phyloP scores from a whole-genome alignment of 1,140 invertebrate species.

The Eriocheir sinensis region DNA sequence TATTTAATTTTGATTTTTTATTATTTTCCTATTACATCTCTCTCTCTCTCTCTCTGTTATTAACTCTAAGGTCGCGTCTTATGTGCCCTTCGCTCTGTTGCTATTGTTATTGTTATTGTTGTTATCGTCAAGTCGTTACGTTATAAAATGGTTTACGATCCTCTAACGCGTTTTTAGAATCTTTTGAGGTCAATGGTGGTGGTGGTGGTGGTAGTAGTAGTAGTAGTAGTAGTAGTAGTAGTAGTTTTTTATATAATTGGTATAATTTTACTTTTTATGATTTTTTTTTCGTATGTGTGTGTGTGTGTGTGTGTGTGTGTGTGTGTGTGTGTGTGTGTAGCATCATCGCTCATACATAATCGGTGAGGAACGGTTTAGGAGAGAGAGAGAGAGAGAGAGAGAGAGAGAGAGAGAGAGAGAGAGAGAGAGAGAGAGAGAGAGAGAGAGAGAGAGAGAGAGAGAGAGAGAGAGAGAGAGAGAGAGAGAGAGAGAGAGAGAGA shows the following conservation, averaged over 20 bases:
- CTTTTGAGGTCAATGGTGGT: too few species aligned
- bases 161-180: too few species aligned
- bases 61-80: neutral
- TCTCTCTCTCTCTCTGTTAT: neutral
- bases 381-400: neutral
- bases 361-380: neutral
- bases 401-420: neutral
- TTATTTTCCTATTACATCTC: neutral
- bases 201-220: neutral
- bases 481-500: neutral
- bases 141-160: too few species aligned
- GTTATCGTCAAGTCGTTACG: neutral
- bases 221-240: constrained; percentile 11
- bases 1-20: neutral
- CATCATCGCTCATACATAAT: too few species aligned
- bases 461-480: neutral
- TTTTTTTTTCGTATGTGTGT: neutral
- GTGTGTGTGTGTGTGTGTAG: neutral
- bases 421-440: constrained; percentile 32
- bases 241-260: neutral
- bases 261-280: too few species aligned
- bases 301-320: constrained; percentile 23
- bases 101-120: neutral
- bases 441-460: neutral
- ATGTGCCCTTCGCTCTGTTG: neutral